Base-by-base conservation (phyloP, 2,113 vertebrate genomes). In the Chamaetylas fuelleborni region DNA sequence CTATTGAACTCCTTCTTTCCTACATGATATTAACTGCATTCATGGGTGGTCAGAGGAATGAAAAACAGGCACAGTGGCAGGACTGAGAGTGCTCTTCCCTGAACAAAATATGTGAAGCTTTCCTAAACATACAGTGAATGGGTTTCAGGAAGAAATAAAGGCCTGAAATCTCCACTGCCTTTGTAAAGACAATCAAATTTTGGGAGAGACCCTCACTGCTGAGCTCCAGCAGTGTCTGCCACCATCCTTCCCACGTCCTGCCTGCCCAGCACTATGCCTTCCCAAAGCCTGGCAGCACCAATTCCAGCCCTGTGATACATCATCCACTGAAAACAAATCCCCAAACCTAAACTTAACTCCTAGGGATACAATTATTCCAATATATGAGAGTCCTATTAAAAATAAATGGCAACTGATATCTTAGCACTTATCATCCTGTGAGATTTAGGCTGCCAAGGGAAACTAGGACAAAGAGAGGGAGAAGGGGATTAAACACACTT, bases 211-310 rank as follows among this genome's bases (percentile, higher is more conserved):
- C 5, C 25, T 42, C 15, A 29, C 15, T 2, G 6, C 24, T 53
- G 26, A 66, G 16, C 22, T 90, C 10, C 34, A 25, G 17, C 43
- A 61, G 12, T 36, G 19, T 14, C 14, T 81, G 17, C 18, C 29
- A 65, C 36, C 28, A n/a, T 7, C 4, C 36, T 12, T 66, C 18
- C 31, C 23, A 47, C 9, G 4, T 26, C 6, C 14, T 51, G 8
- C 26, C 33, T 67, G 29, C 20, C 48, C 34, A 92, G 18, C 26
- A 11, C 65, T 20, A 16, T 0, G 0, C 4, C n/a, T 84, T 81
- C 51, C n/a, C 4, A 8, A 57, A 71, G 34, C 29, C 29, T 1
- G 0, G 12, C 34, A 78, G 26, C 1, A 3, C 26, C 20, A 78
- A 38, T 51, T 74, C 26, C 45, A 87, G 4, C 6, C 10, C 31